Percentiles rank a stretch among this genome's conserved stretches.
phyloP scores from a whole-genome alignment of 2,797 vertebrate species.

The Alcedo quadribrachys region DNA sequence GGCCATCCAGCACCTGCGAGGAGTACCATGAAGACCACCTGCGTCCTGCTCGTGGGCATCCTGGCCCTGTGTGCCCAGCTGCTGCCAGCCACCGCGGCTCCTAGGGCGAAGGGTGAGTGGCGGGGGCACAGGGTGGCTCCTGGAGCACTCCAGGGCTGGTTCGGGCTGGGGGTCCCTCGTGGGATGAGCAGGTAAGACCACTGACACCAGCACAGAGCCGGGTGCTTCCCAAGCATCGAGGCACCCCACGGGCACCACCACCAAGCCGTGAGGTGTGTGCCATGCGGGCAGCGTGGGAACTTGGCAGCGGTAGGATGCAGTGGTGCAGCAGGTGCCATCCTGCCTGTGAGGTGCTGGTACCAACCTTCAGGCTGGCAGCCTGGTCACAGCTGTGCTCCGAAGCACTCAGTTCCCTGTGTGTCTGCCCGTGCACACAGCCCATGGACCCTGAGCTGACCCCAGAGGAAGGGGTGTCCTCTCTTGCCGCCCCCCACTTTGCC shows the following conservation, averaged over 20 bases:
- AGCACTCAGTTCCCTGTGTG: fast-evolving
- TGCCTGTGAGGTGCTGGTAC: fast-evolving
- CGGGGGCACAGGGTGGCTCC: not conserved
- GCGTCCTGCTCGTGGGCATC: conserved; percentile 13
- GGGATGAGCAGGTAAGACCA: not conserved
- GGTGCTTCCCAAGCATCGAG: not conserved
- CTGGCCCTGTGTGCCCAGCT: conserved; percentile 6
- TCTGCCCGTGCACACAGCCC: fast-evolving
- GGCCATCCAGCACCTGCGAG: not conserved
- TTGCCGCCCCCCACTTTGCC: not conserved
- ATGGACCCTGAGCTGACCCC: not conserved
- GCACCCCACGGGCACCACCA: not conserved
- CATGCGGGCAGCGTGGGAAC: fast-evolving
- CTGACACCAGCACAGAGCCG: not conserved
- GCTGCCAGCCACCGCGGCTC: not conserved
- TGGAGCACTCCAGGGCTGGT: fast-evolving
- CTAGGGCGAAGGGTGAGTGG: not conserved
- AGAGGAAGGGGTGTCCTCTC: not conserved
- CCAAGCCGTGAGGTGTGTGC: fast-evolving
- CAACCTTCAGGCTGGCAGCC: not conserved
- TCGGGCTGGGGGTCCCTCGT: fast-evolving
- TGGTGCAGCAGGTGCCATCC: not conserved
- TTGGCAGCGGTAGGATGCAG: fast-evolving
- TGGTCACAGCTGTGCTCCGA: not conserved
- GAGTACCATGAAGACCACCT: conserved; percentile 4